Evolutionary conservation across 1,140 invertebrate genomes (phyloP), one percentile per base, ranked within the genome.

Genomic region (Apis florea): DNA sequence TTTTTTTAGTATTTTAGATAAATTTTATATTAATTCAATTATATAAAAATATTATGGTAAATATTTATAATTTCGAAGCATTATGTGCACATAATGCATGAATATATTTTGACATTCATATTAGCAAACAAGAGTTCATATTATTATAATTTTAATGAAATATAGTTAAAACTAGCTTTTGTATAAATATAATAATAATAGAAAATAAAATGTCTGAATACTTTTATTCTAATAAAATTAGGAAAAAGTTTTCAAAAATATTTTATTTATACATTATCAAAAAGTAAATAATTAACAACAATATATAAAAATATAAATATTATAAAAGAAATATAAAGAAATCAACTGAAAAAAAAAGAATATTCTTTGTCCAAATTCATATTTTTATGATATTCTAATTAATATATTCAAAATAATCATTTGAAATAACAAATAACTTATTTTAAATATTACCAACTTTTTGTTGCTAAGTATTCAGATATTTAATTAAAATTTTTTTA

Each of bases 401-500:
- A 40, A 40, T 5, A 40, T 40, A 40, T 40, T 40, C 31, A 40
- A 40, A 40, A 40, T 40, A 40, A 40, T 6, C 5, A 70, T 26
- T 64, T 64, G 0, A 64, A 40, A 10, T 31, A 47, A 47, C 61
- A 5, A 59, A 8, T 17, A 64, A 21, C 11, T 69, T 21, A 17
- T 31, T 74, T 53, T 26, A 53, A 61, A 49, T 74, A 74, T 31
- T 53, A 13, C 26, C 9, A 76, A 40, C 1, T 64, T 21, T 77
- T 77, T 49, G 21, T 49, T 75, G 47, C 13, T 1, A 64, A 68
- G n/a, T 68, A 58, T 68, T 68, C 19, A 64, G 31, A 31, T 76
- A 54, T 66, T 66, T 51, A 47, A 26, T 1, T 31, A 40, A 66
- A n/a, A 21, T 2, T 1, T 47, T 56, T 24, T 68, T 40, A 40